Evolutionary conservation across 1,140 invertebrate species (phyloP), one percentile per base, ranked within the genome.

Genomic region (Drosophila mauritiana): DNA sequence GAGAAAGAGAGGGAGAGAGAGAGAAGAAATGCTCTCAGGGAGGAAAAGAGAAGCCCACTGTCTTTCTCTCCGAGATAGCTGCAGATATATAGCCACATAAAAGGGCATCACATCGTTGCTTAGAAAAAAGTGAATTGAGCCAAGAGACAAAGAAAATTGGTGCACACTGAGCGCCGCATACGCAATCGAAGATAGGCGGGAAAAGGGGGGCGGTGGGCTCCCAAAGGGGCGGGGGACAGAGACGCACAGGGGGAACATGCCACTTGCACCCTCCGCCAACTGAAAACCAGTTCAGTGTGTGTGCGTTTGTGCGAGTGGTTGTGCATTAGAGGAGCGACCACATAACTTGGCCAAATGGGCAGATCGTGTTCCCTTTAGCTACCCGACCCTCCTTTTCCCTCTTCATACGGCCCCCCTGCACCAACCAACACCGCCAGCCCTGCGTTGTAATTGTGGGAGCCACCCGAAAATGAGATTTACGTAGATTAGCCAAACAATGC

Each of bases 401-500:
- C 27, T 22, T 25, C 2, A 37, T 36, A 37, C 43, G 1, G 4
- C 54, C 37, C 42, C 62, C 37, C 39, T 20, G n/a, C 11, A 17
- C 15, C 31, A 31, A 34, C 34, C 10, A 13, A 12, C 39, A 42
- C 45, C 2, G n/a, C 17, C 36, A 42, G 27, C 39, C 40, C 56
- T 36, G 42, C 42, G 10, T 57, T 61, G 77, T 89, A 89, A 89
- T 89, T 89, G 84, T 89, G 84, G 85, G 84, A 89, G 84, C 85
- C 54, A 53, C 61, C 85, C 77, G 57, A 73, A 88, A 88, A 84
- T 80, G 56, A 89, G 84, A 89, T 89, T 89, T 80, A 78, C 69
- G 65, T 80, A 89, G 84, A 89, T 89, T 90, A 88, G 80, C 80
- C 85, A 90, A 89, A 89, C 84, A 89, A 89, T 89, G 85, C 77